These are phyloP conservation scores for Drosophila eugracilis DNA, from an alignment of 1,140 invertebrate species.

Conservation along the genomic window DNA sequence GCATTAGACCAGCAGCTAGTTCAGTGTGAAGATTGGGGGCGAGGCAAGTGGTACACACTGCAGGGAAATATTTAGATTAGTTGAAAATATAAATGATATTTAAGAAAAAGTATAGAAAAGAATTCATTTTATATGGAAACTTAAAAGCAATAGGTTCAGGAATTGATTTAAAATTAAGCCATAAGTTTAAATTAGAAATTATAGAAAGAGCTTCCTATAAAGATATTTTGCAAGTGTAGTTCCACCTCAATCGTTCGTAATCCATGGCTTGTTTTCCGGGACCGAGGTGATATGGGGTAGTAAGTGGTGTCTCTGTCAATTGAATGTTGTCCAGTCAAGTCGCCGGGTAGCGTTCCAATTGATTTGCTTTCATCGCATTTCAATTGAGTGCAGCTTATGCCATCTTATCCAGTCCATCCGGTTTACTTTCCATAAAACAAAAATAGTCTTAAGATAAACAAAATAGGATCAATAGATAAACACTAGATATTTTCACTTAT, in stretches of 20 bases:
- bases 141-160: too few relatives aligned
- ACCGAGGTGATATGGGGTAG: not conserved
- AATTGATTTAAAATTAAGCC: too few relatives aligned
- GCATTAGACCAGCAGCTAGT: conserved; percentile 13
- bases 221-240: conserved; percentile 10
- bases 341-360: conserved; percentile 58
- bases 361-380: conserved; percentile 56
- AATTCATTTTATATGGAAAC: too few relatives aligned
- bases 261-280: not conserved
- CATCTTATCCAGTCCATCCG: conserved; percentile 24
- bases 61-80: not conserved
- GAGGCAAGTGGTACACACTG: conserved; percentile 9
- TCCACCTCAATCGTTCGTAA: conserved; percentile 59
- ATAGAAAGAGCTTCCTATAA: too few relatives aligned
- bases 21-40: conserved; percentile 1
- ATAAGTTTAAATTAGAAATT: too few relatives aligned
- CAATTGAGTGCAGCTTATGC: conserved; percentile 38
- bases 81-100: not conserved
- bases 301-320: conserved; percentile 46
- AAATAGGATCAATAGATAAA: not conserved
- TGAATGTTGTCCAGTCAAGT: conserved; percentile 12
- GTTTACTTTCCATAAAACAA: not conserved
- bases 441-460: not conserved
- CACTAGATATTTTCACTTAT: not conserved
- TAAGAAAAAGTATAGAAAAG: not conserved